These are phyloP conservation scores for Dendropsophus ebraccatus DNA, from an alignment of 2,113 vertebrate genomes.

Conservation along the genomic window DNA sequence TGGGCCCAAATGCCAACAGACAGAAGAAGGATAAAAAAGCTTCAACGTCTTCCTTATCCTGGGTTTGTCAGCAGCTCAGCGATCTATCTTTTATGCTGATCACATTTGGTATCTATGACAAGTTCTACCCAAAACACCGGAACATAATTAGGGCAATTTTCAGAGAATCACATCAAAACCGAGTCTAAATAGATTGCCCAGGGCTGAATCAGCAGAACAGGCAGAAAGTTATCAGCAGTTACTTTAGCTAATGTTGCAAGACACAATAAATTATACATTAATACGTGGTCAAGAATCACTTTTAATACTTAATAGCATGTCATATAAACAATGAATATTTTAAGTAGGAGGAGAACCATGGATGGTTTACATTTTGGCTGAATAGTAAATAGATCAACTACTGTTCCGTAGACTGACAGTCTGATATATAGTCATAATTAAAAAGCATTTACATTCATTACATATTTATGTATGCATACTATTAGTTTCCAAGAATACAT, in stretches of 20 bases:
- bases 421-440: conserved; percentile 16
- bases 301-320: conserved; percentile 57
- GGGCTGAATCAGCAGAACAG: conserved; percentile 21
- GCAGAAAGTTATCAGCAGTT: conserved; percentile 16
- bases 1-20: neutral
- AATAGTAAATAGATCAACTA: conserved; percentile 6
- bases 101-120: neutral
- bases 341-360: conserved; percentile 37
- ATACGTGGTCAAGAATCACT: conserved; percentile 55
- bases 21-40: neutral
- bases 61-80: neutral
- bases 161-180: neutral
- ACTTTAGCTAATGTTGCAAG: conserved; percentile 28
- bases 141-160: conserved; percentile 6
- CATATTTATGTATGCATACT: neutral
- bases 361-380: conserved; percentile 28
- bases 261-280: conserved; percentile 55
- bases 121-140: neutral
- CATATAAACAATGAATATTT: conserved; percentile 59
- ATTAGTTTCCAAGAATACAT: neutral
- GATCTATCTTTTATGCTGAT: neutral
- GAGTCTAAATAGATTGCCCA: neutral
- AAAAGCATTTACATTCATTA: conserved; percentile 1
- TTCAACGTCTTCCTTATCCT: neutral
- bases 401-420: neutral